phyloP scores from a whole-genome alignment of 2,797 vertebrate species.

The Ispidina lecontei region DNA sequence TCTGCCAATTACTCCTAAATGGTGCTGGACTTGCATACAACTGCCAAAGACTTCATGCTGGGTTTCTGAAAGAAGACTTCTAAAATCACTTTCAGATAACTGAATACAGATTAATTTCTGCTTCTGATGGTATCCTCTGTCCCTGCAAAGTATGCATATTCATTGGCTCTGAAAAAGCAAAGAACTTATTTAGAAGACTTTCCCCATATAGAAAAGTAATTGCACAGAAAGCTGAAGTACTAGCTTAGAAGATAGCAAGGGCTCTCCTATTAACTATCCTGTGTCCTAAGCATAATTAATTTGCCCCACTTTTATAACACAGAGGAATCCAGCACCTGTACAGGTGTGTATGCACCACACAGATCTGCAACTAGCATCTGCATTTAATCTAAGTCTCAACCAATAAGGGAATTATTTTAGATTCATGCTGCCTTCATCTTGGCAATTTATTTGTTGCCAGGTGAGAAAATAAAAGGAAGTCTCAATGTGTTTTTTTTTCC shows the following conservation, averaged over 20 bases:
- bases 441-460: neutral
- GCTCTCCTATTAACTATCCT: neutral
- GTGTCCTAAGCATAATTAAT: fast-evolving
- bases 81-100: neutral
- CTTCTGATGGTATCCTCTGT: neutral
- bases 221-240: neutral
- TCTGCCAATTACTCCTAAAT: neutral
- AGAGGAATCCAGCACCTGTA: neutral
- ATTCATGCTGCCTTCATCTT: neutral
- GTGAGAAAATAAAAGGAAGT: neutral
- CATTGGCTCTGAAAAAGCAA: neutral
- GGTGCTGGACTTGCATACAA: neutral
- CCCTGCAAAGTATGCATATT: neutral
- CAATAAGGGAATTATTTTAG: neutral
- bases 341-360: neutral
- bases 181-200: neutral
- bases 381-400: neutral
- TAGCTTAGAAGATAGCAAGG: neutral
- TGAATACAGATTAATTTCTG: neutral
- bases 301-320: neutral
- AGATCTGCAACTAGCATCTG: neutral
- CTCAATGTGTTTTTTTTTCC: neutral
- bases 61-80: neutral
- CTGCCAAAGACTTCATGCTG: neutral
- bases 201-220: neutral